phyloP scores from a whole-genome alignment of 2,888 invertebrate species.

The Thysanoteuthis rhombus region DNA sequence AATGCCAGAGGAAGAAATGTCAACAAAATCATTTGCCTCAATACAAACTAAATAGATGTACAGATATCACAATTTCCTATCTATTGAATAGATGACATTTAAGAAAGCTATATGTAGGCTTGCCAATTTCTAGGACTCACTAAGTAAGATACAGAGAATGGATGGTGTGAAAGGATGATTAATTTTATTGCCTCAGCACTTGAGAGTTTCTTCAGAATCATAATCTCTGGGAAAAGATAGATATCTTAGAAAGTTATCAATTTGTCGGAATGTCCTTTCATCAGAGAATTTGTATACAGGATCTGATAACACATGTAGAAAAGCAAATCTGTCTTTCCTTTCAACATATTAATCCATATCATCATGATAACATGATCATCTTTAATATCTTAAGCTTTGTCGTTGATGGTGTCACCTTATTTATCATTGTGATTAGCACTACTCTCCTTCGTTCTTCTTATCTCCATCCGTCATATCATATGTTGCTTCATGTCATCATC shows the following conservation, averaged over 20 bases:
- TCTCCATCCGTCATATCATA: too few relatives aligned
- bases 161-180: not conserved
- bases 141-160: not conserved
- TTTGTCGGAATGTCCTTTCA: not conserved
- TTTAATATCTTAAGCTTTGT: not conserved
- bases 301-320: not conserved
- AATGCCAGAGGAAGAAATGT: not conserved
- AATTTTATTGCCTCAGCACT: not conserved
- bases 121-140: not conserved
- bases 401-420: not conserved
- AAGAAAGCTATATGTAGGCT: not conserved
- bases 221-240: not conserved
- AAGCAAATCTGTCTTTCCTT: not conserved
- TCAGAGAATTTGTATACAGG: not conserved
- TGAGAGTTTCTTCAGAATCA: not conserved
- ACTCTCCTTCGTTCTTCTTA: not conserved
- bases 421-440: not conserved
- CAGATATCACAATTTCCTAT: not conserved
- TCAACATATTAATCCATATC: not conserved
- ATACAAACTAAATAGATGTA: not conserved
- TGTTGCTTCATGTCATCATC: too few relatives aligned
- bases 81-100: not conserved
- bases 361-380: too few relatives aligned
- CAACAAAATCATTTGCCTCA: not conserved
- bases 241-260: not conserved